Evolutionary conservation across 37 sponge, comb jelly and placozoan genomes (phyloP), one percentile per base, ranked within the genome.

Genomic region (Geodia barretti): DNA sequence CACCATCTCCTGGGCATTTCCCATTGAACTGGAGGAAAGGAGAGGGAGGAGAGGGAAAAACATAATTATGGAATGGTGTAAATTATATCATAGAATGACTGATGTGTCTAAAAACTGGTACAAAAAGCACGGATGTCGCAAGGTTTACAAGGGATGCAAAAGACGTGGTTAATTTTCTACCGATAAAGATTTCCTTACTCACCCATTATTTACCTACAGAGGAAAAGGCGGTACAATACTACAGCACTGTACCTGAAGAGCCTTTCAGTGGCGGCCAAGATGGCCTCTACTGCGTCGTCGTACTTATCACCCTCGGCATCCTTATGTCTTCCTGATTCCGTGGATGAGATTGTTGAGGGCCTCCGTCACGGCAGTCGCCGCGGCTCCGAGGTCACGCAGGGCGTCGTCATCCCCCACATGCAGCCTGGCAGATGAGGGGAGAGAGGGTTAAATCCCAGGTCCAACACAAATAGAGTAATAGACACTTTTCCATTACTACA

Each of bases 311-410:
- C 66, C 39, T 74, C 76, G 9, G 58, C 76, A 31, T 64, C n/a
- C n/a, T n/a, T n/a, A n/a, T n/a, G n/a, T n/a, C n/a, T n/a, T n/a
- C n/a, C n/a, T 83, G 31, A 83, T 58, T 58, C 82, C 39, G 39
- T 3, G 25, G 60, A 88, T 43, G 41, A 88, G 88, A 28, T 31
- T 59, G 39, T 74, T 76, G 25, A 88, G 71, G 35, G 88, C 74
- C 63, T 88, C 77, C 1, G 88, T 88, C 29, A 88, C 83, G 4
- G 66, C 74, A 73, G 60, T 66, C 20, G 84, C 84, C 31, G 84
- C 84, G 19, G 31, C 75, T 25, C 76, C 76, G 23, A 83, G 58
- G 41, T 83, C 84, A 58, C 72, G 60, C 34, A 83, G 60, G 30
- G 84, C 66, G 61, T 60, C 66, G 37, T 68, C 80, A 71, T 81